These are phyloP conservation scores for Aphyosemion australe DNA, from an alignment of 2,113 vertebrate species.

Conservation along the genomic window DNA sequence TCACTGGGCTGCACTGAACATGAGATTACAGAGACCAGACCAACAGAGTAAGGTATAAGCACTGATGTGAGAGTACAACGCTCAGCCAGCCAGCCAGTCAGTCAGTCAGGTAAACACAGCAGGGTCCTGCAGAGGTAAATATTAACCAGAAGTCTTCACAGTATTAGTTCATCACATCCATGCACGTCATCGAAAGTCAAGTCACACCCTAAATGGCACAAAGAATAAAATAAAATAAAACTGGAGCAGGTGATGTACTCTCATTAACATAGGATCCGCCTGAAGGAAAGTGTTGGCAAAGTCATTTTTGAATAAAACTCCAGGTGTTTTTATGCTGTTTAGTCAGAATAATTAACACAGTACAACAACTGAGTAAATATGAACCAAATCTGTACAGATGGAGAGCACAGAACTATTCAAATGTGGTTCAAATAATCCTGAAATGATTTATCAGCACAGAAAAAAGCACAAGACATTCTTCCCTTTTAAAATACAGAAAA, in stretches of 20 bases:
- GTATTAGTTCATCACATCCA: constrained; percentile 66
- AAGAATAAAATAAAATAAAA: background rate
- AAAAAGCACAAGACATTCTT: constrained; percentile 23
- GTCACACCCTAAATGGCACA: constrained; percentile 66
- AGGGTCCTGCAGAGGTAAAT: constrained; percentile 17
- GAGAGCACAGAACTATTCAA: constrained; percentile 24
- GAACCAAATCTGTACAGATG: constrained; percentile 1
- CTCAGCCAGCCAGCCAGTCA: constrained; percentile 9
- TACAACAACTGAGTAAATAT: constrained; percentile 25
- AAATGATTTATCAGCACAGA: constrained; percentile 38
- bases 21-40: constrained; percentile 44
- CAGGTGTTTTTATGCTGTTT: constrained; percentile 29
- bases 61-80: constrained; percentile 2
- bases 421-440: constrained; percentile 18
- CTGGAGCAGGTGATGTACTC: constrained; percentile 12
- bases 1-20: constrained; percentile 37
- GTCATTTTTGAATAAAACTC: constrained; percentile 2
- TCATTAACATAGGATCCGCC: constrained; percentile 9
- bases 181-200: constrained; percentile 60
- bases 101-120: constrained; percentile 17
- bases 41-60: constrained; percentile 47
- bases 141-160: constrained; percentile 40
- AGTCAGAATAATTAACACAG: constrained; percentile 17
- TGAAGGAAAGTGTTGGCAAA: too few species aligned
- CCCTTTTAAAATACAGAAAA: constrained; percentile 42